Conservation (phyloP, 2,888 invertebrate genomes). For the Thymelicus lineola region DNA sequence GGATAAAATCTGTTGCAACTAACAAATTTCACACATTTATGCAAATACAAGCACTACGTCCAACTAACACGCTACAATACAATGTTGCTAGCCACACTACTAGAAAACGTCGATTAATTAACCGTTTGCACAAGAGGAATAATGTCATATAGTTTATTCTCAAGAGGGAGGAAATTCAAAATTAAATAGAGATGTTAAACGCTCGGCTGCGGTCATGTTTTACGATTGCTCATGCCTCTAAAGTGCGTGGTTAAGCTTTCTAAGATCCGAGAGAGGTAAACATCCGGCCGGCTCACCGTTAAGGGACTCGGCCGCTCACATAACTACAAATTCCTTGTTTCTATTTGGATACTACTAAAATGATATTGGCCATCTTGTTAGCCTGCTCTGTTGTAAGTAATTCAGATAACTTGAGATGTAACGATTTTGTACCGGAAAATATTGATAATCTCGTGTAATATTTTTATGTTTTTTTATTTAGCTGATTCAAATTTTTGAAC, state of each 20-base stretch:
- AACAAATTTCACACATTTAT: too few relatives aligned
- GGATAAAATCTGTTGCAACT: too few relatives aligned
- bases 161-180: constrained; percentile 52
- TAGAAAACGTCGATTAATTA: constrained; percentile 8
- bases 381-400: constrained; percentile 1
- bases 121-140: constrained; percentile 55
- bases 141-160: constrained; percentile 64
- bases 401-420: neutral
- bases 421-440: too few relatives aligned
- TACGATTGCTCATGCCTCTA: constrained; percentile 64
- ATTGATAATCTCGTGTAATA: too few relatives aligned
- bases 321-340: constrained; percentile 47
- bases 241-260: constrained; percentile 67
- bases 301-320: constrained; percentile 63
- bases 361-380: constrained; percentile 16
- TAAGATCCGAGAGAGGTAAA: constrained; percentile 70
- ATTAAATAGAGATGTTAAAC: constrained; percentile 71
- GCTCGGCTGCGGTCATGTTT: constrained; percentile 55
- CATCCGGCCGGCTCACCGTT: constrained; percentile 71
- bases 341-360: constrained; percentile 21
- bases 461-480: too few relatives aligned
- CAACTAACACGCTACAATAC: constrained; percentile 1
- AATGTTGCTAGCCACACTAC: neutral
- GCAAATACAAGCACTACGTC: too few relatives aligned
- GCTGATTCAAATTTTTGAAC: too few relatives aligned